Conservation (phyloP, 2,113 vertebrate species). For the Casuarius casuarius region DNA sequence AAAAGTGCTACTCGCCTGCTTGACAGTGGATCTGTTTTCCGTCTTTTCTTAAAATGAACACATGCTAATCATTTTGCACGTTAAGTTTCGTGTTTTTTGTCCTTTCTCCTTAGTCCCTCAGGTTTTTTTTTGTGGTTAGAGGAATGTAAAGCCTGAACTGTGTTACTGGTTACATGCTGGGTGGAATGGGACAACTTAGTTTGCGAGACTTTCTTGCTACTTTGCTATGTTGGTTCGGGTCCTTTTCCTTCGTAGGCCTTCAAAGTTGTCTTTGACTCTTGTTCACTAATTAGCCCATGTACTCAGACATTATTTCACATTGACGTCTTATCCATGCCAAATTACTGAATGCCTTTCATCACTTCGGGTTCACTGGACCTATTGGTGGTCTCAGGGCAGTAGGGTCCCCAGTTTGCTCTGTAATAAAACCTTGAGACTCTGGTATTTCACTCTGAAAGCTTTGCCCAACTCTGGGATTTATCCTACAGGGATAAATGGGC, state of each 20-base stretch:
- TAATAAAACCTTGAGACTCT: neutral
- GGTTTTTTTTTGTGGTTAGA: neutral
- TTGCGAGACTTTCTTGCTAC: neutral
- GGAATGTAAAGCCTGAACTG: neutral
- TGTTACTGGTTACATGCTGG: neutral
- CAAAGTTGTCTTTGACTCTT: neutral
- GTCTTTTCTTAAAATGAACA: neutral
- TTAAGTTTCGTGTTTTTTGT: neutral
- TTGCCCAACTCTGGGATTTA: neutral
- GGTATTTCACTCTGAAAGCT: neutral
- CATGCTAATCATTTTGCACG: neutral
- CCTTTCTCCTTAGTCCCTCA: neutral
- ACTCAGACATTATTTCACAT: neutral
- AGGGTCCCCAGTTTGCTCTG: neutral
- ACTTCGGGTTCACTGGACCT: neutral
- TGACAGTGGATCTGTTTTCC: neutral
- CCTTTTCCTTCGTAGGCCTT: neutral
- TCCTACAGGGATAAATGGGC: neutral
- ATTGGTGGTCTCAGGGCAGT: rapidly evolving
- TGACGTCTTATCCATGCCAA: neutral
- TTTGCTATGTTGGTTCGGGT: neutral
- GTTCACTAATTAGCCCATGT: neutral
- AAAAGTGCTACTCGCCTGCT: neutral
- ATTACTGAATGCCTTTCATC: neutral
- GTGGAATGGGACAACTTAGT: neutral